Evolutionary conservation across 1,140 invertebrate genomes (phyloP), one percentile per base, ranked within the genome.

Genomic region (Drosophila yakuba): DNA sequence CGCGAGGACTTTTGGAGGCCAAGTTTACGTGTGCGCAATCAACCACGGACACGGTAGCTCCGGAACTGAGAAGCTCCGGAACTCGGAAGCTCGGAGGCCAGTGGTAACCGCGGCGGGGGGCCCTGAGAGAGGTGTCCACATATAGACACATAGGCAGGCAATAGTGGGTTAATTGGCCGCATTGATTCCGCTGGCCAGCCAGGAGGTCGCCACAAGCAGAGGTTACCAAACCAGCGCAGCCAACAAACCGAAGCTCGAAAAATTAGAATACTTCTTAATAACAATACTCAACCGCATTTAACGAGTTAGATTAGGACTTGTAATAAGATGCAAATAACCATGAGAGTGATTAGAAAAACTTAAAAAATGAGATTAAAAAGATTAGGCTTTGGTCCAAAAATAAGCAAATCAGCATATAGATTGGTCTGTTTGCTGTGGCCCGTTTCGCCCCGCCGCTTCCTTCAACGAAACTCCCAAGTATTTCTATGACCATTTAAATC

Each of bases 21-120:
- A 86, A 86, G 78, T 78, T 86, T 86, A 85, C 78, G 74, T 86
- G 74, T 86, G 82, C 78, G 81, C 80, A 85, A 50, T 38, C 38
- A 64, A 60, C 57, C 41, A 74, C 39, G 11, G 25, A 8, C 28
- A 35, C n/a, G 48, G 45, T 10, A 20, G 23, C 45, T 8, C 45
- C 23, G 20, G 20, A 47, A 25, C 12, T 47, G 0, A 17, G 17
- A 17, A 17, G 17, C 17, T 17, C 17, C 12, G 14, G 0, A 45
- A 23, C 17, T 43, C 1, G n/a, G 3, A 43, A 8, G 32, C 41
- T 43, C 41, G 14, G 6, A 17, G 17, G 17, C 6, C 3, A 3
- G 32, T 32, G 32, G 32, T 8, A 32, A 32, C 32, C 32, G 8
- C 7, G 32, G 32, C 32, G 32, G 32, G 32, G 32, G 32, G 14